A percentile compares a stretch with the other conserved stretches of the same genome.
Evolutionary conservation across 2,888 invertebrate genomes (phyloP).

Genomic region (Octonoba sinensis): DNA sequence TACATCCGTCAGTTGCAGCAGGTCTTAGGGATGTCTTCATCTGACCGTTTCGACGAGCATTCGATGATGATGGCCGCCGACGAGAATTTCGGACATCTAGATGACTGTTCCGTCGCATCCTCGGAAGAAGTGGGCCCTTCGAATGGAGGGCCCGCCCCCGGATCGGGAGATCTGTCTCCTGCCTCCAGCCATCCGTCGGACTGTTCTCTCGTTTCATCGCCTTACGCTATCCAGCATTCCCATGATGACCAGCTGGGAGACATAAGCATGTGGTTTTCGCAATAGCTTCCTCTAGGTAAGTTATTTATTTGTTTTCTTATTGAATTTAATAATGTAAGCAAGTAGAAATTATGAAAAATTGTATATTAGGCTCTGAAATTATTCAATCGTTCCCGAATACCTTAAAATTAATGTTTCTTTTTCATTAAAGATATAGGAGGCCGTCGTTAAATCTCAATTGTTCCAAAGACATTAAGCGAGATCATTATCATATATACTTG

Average conservation of each 20-base stretch:
- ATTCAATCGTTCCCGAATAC: too few relatives aligned
- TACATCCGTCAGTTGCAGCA: slow-evolving; percentile 88
- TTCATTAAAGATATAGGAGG: too few relatives aligned
- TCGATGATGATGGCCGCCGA: slow-evolving; percentile 10
- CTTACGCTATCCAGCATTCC: slow-evolving; percentile 11
- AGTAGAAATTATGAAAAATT: not conserved
- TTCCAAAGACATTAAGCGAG: too few relatives aligned
- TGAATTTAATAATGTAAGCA: not conserved
- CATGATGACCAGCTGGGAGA: slow-evolving; percentile 49
- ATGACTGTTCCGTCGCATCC: slow-evolving; percentile 48
- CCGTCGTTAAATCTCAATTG: too few relatives aligned
- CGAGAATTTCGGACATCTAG: slow-evolving; percentile 20
- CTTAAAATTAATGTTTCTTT: too few relatives aligned
- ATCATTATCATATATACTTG: too few relatives aligned
- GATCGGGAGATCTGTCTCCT: slow-evolving; percentile 42
- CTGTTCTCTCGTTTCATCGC: slow-evolving; percentile 50
- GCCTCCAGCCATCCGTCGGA: slow-evolving; percentile 56
- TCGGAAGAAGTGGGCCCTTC: slow-evolving; percentile 13
- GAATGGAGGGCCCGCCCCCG: slow-evolving; percentile 6
- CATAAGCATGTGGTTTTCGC: slow-evolving; percentile 58
- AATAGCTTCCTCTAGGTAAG: slow-evolving; percentile 23
- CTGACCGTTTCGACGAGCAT: not conserved
- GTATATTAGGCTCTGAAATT: not conserved
- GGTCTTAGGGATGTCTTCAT: slow-evolving; percentile 73
- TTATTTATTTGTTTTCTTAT: not conserved